A percentile compares a stretch with the other conserved stretches of the same genome.
phyloP scores from a whole-genome alignment of 2,113 vertebrate genomes.

The Hemiscyllium ocellatum region DNA sequence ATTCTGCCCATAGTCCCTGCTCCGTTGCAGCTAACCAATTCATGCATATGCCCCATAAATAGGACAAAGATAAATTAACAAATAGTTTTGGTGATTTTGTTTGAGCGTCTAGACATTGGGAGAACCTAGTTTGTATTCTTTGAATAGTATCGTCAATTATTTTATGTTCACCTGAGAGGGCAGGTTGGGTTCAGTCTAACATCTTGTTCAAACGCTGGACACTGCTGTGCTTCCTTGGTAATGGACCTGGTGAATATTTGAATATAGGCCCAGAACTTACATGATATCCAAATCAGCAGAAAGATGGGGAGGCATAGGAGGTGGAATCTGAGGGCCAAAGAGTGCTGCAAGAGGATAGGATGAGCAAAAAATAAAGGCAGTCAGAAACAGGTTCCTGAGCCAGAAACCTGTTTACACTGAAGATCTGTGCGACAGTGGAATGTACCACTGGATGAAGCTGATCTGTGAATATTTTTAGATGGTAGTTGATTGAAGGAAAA shows the following conservation, averaged over 20 bases:
- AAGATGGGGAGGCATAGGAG: neutral
- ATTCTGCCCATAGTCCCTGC: neutral
- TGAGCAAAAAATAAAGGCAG: neutral
- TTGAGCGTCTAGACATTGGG: neutral
- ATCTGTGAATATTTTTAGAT: neutral
- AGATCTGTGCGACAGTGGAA: neutral
- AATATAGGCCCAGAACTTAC: neutral
- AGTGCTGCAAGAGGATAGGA: neutral
- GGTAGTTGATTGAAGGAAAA: neutral
- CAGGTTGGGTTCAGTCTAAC: neutral
- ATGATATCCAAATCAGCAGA: neutral
- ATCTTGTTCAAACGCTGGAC: neutral
- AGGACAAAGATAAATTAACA: neutral
- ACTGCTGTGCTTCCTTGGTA: neutral
- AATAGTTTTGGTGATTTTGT: neutral
- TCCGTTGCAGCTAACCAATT: neutral
- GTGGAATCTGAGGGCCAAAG: neutral
- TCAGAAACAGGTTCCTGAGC: neutral
- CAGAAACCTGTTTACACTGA: neutral
- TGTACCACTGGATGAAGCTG: neutral
- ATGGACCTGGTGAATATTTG: neutral
- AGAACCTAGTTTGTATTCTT: neutral
- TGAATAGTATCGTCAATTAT: neutral
- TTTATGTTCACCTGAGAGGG: neutral
- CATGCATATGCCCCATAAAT: neutral